Conservation (phyloP, 2,113 vertebrate species). For the Silurus glanis region DNA sequence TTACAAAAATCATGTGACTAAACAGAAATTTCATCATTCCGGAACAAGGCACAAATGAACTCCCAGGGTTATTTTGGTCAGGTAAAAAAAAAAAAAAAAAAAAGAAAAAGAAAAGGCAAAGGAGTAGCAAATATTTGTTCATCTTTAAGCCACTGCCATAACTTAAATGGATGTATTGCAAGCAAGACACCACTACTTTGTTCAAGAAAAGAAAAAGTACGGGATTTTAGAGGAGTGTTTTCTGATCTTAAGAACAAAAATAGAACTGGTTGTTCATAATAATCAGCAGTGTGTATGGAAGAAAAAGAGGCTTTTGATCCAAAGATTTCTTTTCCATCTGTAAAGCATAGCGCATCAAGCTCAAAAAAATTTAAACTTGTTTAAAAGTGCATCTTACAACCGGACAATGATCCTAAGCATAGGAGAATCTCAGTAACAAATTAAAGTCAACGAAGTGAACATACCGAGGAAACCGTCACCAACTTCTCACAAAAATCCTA, state of each 20-base stretch:
- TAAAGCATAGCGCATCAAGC: neutral
- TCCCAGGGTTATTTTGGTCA: neutral
- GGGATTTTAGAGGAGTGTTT: neutral
- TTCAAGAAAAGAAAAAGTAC: neutral
- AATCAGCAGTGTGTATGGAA: no score
- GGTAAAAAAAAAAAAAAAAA: neutral
- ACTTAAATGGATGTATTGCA: neutral
- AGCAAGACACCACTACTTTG: neutral
- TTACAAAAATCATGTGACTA: neutral
- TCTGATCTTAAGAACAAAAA: neutral
- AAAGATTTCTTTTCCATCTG: neutral
- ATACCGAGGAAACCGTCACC: neutral
- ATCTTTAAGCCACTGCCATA: neutral
- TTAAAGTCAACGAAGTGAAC: neutral
- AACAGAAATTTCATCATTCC: neutral
- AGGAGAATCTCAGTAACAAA: neutral
- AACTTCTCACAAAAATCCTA: neutral
- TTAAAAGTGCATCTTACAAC: neutral
- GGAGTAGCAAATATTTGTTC: neutral
- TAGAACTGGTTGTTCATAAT: neutral
- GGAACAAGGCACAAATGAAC: neutral
- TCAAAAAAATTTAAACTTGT: no score
- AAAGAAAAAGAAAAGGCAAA: neutral
- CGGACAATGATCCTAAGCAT: neutral
- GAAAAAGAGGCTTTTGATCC: neutral